Evolutionary conservation across 92 coral and sea anemone genomes (phyloP), one percentile per base, ranked within the genome.

Genomic region (Paragorgia papillata): DNA sequence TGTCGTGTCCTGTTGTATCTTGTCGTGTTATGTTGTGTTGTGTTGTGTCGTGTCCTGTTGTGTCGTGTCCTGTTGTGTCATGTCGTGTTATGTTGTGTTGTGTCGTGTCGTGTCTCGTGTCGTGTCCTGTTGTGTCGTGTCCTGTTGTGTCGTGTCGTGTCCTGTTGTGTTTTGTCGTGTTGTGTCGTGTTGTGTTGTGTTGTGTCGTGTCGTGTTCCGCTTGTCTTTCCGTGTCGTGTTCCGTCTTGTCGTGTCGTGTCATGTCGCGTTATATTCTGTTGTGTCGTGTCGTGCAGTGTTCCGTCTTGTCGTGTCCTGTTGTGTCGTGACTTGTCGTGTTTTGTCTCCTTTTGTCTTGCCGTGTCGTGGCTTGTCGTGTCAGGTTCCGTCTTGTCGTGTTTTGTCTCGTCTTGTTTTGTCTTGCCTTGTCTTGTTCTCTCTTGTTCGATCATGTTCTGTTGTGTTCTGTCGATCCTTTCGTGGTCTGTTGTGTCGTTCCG

Each of bases 41-140:
- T n/a, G 58, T 22, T 51, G n/a, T 51, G 58, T 22, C 17, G 58
- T 51, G 58, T 17, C n/a, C 17, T 51, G 58, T 22, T 51, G 58
- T 17, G 58, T 5, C 58, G 7, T 51, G 26, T 22, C 4, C 8
- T 51, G n/a, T 51, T 51, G 3, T 3, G 3, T 17, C 58, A 5
- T 6, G 5, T 6, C 58, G 7, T 51, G 17, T 22, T 5, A n/a
- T 5, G 58, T 51, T 51, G 5, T 17, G 58, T 22, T 3, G 17
- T 51, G 58, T n/a, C 4, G 58, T 51, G n/a, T n/a, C 4, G 58
- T 51, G 58, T n/a, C n/a, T 51, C 8, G 21, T 51, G 4, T 3
- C 4, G 58, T 17, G 58, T 17, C 3, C 4, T 51, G n/a, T n/a
- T 22, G 3, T 51, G 58, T n/a, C 26, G 58, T 51, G 58, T n/a